Evolutionary conservation across 2,888 invertebrate genomes (phyloP).

Genomic region (Patella depressa): DNA sequence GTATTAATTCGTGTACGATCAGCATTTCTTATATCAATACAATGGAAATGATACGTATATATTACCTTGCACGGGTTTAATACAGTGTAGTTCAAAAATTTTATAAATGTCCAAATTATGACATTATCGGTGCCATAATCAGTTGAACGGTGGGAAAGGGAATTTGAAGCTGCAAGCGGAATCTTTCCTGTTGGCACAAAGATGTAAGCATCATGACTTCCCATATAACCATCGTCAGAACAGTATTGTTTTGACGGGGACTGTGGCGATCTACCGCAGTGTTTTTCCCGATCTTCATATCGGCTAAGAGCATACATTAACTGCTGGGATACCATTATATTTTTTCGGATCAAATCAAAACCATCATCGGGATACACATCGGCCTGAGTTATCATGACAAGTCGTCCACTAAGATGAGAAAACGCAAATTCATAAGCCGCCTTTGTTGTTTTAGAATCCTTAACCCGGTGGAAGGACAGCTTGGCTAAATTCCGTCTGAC

Average conservation of each 20-base stretch:
- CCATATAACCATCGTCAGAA: background rate
- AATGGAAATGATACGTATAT: constrained; percentile 20
- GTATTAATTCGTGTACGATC: background rate
- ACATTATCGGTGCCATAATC: constrained; percentile 18
- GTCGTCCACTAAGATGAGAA: constrained; percentile 7
- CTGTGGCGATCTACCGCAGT: constrained; percentile 13
- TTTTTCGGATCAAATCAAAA: constrained; percentile 14
- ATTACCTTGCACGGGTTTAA: constrained; percentile 26
- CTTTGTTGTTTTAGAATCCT: no score
- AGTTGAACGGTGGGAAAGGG: background rate
- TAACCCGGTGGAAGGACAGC: no score
- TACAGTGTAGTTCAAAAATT: constrained; percentile 13
- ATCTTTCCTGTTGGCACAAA: constrained; percentile 17
- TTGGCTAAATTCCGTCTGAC: background rate
- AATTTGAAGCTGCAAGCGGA: background rate
- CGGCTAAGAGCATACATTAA: constrained; percentile 21
- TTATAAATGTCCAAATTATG: constrained; percentile 18
- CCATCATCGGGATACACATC: constrained; percentile 24
- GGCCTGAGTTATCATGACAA: constrained; percentile 23
- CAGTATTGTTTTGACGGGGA: background rate
- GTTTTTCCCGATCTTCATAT: constrained; percentile 13
- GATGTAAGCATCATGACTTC: constrained; percentile 24
- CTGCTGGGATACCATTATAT: background rate
- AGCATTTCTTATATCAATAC: constrained; percentile 5
- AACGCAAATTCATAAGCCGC: constrained; percentile 15